phyloP scores from a whole-genome alignment of 2,113 vertebrate species.

The Electrona antarctica region DNA sequence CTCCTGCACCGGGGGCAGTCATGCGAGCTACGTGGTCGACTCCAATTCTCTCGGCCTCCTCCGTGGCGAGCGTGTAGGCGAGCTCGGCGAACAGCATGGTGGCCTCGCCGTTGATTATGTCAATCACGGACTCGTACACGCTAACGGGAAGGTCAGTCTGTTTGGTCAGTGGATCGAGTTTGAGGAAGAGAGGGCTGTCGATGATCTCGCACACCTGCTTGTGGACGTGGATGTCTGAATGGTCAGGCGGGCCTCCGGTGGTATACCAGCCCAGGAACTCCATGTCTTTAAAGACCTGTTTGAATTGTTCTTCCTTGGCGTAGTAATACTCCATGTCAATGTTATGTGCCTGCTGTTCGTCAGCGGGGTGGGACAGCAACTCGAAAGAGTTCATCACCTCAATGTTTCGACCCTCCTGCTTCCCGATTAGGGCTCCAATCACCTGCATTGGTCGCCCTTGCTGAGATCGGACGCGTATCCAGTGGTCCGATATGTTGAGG shows the following conservation, averaged over 20 bases:
- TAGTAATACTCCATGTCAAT: conserved; percentile 96
- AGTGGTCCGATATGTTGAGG: conserved; percentile 94
- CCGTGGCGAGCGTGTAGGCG: conserved; percentile 91
- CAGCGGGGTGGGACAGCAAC: conserved; percentile 87
- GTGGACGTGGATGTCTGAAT: conserved; percentile 91
- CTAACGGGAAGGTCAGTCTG: conserved; percentile 84
- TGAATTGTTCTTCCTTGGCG: conserved; percentile 95
- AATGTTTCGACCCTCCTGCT: conserved; percentile 92
- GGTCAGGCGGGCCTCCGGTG: conserved; percentile 88
- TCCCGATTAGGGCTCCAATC: conserved; percentile 91
- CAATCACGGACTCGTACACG: conserved; percentile 92
- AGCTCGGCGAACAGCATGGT: conserved; percentile 94
- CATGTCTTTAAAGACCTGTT: conserved; percentile 95
- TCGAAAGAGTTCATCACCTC: conserved; percentile 97
- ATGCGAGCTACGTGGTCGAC: conserved; percentile 93
- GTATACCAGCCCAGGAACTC: conserved; percentile 96
- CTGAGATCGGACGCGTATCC: conserved; percentile 92
- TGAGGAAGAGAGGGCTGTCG: conserved; percentile 92
- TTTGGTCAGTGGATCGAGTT: conserved; percentile 81
- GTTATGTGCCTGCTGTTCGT: conserved; percentile 87
- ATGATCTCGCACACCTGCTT: conserved; percentile 97
- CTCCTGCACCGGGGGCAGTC: conserved; percentile 89
- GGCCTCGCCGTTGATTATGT: conserved; percentile 94
- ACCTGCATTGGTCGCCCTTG: conserved; percentile 85
- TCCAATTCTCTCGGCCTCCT: conserved; percentile 91